These are phyloP conservation scores for Lamellibrachia luymesi DNA, from an alignment of 1,140 invertebrate species.

Conservation along the genomic window DNA sequence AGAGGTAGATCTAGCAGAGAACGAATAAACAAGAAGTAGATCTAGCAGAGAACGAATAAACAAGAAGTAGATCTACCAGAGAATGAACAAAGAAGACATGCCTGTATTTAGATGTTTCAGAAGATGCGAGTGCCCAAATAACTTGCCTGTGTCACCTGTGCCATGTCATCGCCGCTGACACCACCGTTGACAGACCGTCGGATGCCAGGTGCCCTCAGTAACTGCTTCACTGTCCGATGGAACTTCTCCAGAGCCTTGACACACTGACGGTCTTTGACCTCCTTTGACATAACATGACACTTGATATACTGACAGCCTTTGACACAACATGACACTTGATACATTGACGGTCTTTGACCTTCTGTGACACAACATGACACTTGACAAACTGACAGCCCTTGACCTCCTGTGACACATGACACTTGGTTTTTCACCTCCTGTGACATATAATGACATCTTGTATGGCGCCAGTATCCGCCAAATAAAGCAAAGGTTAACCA, in stretches of 20 bases:
- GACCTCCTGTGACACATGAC: conserved; percentile 30
- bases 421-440: conserved; percentile 20
- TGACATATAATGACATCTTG: conserved; percentile 1
- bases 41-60: no score
- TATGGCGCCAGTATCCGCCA: no score
- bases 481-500: not conserved
- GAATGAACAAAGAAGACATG: no score
- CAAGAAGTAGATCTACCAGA: no score
- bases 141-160: not conserved
- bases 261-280: conserved; percentile 45
- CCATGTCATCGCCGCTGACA: not conserved
- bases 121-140: not conserved
- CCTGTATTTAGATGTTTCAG: no score
- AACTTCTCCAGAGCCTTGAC: conserved; percentile 44
- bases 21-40: no score
- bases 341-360: not conserved
- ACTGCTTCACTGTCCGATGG: not conserved
- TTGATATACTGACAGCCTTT: not conserved
- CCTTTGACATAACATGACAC: conserved; percentile 33
- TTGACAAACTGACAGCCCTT: conserved; percentile 44
- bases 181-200: not conserved
- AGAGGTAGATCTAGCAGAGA: no score
- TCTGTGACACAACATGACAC: not conserved
- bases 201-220: not conserved
- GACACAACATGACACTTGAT: not conserved